Percentiles rank a stretch among this genome's conserved stretches.
Conservation (phyloP, 2,113 vertebrate genomes). For the Neodon shergylaensis region DNA sequence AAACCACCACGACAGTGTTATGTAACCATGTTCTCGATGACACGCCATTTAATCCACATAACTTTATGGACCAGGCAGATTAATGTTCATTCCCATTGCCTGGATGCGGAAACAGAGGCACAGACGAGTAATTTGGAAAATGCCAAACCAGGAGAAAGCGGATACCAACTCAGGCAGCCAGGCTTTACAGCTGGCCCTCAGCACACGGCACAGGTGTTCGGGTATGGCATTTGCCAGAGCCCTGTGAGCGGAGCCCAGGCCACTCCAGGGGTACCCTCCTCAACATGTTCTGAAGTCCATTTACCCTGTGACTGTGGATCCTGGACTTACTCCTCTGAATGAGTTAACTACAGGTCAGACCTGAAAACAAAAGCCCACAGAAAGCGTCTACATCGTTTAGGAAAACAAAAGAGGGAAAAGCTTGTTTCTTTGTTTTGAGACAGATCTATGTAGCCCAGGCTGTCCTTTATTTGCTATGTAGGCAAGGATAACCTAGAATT, state of each 20-base stretch:
- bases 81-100: neutral
- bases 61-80: neutral
- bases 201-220: fast-evolving
- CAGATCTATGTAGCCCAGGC: neutral
- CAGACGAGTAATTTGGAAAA: neutral
- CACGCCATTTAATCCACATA: neutral
- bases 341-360: neutral
- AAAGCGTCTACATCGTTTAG: neutral
- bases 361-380: neutral
- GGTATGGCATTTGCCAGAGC: neutral
- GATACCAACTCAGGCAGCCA: neutral
- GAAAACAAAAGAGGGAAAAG: neutral
- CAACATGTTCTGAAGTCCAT: neutral
- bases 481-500: neutral
- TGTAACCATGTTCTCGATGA: neutral
- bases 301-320: neutral
- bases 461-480: neutral
- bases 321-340: neutral
- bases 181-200: neutral
- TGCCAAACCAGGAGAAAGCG: neutral
- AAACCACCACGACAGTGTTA: too few species aligned
- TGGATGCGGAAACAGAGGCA: slow-evolving; percentile 8
- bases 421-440: neutral
- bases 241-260: neutral
- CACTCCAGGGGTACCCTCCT: neutral